Conservation (phyloP, 2,888 invertebrate species). For the Seira musarum region DNA sequence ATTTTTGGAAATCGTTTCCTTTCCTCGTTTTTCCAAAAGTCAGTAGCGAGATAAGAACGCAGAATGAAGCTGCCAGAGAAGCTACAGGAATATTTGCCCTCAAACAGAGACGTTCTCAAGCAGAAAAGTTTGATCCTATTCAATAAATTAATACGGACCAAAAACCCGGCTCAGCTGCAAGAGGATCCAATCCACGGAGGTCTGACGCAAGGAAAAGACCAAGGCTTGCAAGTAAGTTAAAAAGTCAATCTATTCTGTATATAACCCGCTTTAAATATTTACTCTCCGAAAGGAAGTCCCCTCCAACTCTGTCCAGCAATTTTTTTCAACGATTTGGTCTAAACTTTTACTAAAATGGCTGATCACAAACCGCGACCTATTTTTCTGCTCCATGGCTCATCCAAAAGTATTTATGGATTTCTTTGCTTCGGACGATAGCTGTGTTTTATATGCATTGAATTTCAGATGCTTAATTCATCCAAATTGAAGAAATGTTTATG, state of each 20-base stretch:
- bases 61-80: slow-evolving; percentile 62
- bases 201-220: slow-evolving; percentile 31
- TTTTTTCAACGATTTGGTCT: too few relatives aligned
- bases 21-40: background rate
- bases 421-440: too few relatives aligned
- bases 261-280: background rate
- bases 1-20: background rate
- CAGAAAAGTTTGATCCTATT: slow-evolving; percentile 83
- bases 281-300: background rate
- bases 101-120: slow-evolving; percentile 75
- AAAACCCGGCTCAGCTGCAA: slow-evolving; percentile 83
- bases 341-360: too few relatives aligned
- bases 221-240: slow-evolving; percentile 65
- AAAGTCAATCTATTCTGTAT: slow-evolving; percentile 17
- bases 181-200: slow-evolving; percentile 71
- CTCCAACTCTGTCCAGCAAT: background rate
- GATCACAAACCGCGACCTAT: too few relatives aligned
- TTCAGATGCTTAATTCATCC: too few relatives aligned
- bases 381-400: too few relatives aligned
- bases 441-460: too few relatives aligned
- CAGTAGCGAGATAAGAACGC: slow-evolving; percentile 1
- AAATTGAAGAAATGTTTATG: too few relatives aligned
- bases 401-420: too few relatives aligned
- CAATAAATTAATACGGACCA: slow-evolving; percentile 88
- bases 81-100: slow-evolving; percentile 65